Evolutionary conservation across 2,888 invertebrate species (phyloP), one percentile per base, ranked within the genome.

Genomic region (Polylopha cassiicola): DNA sequence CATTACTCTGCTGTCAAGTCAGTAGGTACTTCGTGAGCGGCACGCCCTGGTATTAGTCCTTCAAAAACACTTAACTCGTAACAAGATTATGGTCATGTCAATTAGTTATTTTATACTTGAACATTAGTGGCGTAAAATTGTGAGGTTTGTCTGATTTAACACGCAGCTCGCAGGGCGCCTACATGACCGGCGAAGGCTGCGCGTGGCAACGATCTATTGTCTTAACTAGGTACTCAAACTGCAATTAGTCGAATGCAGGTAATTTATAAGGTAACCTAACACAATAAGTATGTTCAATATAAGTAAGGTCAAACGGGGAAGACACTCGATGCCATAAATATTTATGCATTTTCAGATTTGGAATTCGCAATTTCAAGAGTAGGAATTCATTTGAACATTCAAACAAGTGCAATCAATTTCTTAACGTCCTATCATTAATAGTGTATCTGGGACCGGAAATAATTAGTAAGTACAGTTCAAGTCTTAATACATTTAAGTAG

Each of bases 11-110:
- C 58, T 51, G 49, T 55, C 44, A 48, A 55, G 56, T 57, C 55
- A 58, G 52, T 23, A 34, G 60, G 58, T 18, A 26, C 5, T 26
- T 75, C 82, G 82, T 81, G 82, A 77, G 64, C 59, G 78, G 74
- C 82, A 68, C 81, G 58, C 81, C 82, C 72, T 65, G 59, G 56
- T 64, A 66, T 60, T 60, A 58, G 73, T 73, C 75, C 77, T 77
- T 76, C 68, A 64, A 62, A 67, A 67, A 61, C 71, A 74, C 73
- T 75, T 69, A 65, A 55, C 60, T 65, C 53, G 43, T 51, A 61
- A 61, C 62, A 61, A 61, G 65, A 68, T 72, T 68, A 65, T 53
- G 60, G 63, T 66, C 65, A 70, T 62, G 68, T 67, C 72, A 66
- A 74, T 78, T 75, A 74, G 72, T 74, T 71, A 71, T 71, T 71